Conservation (phyloP, 2,888 invertebrate species). For the Chaetogeoica ovagalla region DNA sequence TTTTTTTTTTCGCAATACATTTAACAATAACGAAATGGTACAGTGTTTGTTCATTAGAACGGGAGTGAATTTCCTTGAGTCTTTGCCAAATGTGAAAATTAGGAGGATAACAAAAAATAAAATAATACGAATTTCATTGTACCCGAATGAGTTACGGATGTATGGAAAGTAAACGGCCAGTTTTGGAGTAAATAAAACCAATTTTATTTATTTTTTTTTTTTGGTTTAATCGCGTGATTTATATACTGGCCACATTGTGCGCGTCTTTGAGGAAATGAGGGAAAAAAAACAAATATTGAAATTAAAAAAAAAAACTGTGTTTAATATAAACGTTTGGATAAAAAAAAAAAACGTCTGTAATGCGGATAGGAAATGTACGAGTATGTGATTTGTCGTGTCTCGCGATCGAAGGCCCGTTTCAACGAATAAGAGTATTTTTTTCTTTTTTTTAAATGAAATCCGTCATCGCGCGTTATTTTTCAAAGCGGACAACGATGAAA, state of each 20-base stretch:
- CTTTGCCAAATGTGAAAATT: constrained; percentile 48
- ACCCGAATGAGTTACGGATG: constrained; percentile 45
- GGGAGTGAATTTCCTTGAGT: constrained; percentile 28
- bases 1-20: constrained; percentile 41
- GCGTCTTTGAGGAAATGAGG: neutral
- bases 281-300: neutral
- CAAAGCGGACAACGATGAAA: too few species aligned
- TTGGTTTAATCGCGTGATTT: constrained; percentile 42
- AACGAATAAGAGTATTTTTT: too few species aligned
- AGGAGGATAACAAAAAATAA: too few species aligned
- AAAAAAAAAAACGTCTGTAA: neutral
- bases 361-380: too few species aligned
- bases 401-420: neutral
- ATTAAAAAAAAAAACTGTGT: constrained; percentile 16
- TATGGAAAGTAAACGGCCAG: constrained; percentile 35
- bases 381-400: neutral
- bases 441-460: too few species aligned
- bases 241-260: constrained; percentile 1
- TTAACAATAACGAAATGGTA: constrained; percentile 37
- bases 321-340: constrained; percentile 18
- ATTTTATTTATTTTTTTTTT: too few species aligned
- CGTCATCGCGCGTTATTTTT: too few species aligned
- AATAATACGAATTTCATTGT: constrained; percentile 49
- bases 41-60: constrained; percentile 31
- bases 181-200: constrained; percentile 42